Evolutionary conservation across 1,140 invertebrate genomes (phyloP).

Genomic region (Zophobas atratus): DNA sequence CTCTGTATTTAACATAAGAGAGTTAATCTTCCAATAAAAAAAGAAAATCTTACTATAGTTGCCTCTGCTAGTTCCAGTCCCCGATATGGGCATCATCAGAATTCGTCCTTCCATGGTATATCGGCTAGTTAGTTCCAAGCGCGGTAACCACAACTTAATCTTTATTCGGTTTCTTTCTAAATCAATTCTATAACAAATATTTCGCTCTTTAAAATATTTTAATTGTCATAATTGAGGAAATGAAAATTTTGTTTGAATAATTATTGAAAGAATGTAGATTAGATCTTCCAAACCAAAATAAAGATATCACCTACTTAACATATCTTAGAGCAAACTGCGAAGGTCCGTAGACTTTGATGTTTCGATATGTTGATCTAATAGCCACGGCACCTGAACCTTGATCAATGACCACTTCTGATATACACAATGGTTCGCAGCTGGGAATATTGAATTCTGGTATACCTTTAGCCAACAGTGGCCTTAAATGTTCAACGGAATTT

Average conservation of each 20-base stretch:
- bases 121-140: constrained; percentile 70
- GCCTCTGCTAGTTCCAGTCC: constrained; percentile 71
- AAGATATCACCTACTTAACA: constrained; percentile 71
- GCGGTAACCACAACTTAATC: constrained; percentile 72
- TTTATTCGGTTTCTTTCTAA: constrained; percentile 67
- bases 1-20: no score
- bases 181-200: constrained; percentile 67
- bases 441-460: constrained; percentile 75
- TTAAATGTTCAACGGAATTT: constrained; percentile 69
- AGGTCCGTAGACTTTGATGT: constrained; percentile 75
- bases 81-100: constrained; percentile 75
- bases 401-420: constrained; percentile 73
- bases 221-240: no score
- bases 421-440: constrained; percentile 75
- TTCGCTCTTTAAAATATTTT: no score
- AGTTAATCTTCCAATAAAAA: no score
- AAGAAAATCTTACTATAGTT: constrained; percentile 72
- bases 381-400: constrained; percentile 75
- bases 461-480: constrained; percentile 71
- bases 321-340: constrained; percentile 72
- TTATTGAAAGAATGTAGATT: no score
- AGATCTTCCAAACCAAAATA: no score
- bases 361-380: constrained; percentile 73
- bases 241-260: no score
- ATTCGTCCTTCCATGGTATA: constrained; percentile 75